Percentiles rank a stretch among this genome's conserved stretches.
Evolutionary conservation across 2,888 invertebrate species (phyloP).

Genomic region (Hypomecis atomaria): DNA sequence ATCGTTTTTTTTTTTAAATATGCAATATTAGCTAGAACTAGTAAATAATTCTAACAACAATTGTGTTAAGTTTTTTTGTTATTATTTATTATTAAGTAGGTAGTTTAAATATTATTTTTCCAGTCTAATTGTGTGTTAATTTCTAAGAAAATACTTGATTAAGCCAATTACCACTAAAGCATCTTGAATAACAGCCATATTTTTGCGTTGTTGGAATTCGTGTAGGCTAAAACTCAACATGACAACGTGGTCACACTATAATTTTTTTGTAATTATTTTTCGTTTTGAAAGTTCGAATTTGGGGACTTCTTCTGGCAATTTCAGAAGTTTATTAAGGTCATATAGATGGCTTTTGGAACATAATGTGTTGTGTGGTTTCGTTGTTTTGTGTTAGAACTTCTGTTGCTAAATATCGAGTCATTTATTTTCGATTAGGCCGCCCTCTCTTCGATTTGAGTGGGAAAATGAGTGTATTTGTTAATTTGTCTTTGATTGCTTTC

Average conservation of each 20-base stretch:
- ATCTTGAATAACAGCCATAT: too few relatives aligned
- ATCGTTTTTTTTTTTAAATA: too few relatives aligned
- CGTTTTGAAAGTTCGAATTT: constrained; percentile 38
- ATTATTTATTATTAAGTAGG: too few relatives aligned
- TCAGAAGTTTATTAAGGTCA: constrained; percentile 40
- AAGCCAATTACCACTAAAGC: too few relatives aligned
- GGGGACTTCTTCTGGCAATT: constrained; percentile 32
- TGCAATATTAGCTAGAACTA: too few relatives aligned
- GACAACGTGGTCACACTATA: constrained; percentile 14
- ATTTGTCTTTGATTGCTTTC: constrained; percentile 23
- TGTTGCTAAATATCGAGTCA: constrained; percentile 31
- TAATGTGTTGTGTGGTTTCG: constrained; percentile 25
- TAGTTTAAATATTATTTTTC: too few relatives aligned
- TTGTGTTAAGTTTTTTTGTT: too few relatives aligned
- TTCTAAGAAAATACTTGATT: too few relatives aligned
- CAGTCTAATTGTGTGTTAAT: too few relatives aligned
- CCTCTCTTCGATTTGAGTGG: constrained; percentile 5
- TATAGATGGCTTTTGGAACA: constrained; percentile 35
- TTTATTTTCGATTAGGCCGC: constrained; percentile 42
- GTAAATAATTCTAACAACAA: too few relatives aligned
- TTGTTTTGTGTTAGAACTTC: constrained; percentile 36
- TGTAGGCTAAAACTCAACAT: background rate
- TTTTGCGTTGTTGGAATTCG: too few relatives aligned
- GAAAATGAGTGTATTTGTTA: constrained; percentile 14
- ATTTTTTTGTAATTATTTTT: constrained; percentile 57